Conservation (phyloP, 2,113 vertebrate genomes). For the Hippocampus guttulatus region DNA sequence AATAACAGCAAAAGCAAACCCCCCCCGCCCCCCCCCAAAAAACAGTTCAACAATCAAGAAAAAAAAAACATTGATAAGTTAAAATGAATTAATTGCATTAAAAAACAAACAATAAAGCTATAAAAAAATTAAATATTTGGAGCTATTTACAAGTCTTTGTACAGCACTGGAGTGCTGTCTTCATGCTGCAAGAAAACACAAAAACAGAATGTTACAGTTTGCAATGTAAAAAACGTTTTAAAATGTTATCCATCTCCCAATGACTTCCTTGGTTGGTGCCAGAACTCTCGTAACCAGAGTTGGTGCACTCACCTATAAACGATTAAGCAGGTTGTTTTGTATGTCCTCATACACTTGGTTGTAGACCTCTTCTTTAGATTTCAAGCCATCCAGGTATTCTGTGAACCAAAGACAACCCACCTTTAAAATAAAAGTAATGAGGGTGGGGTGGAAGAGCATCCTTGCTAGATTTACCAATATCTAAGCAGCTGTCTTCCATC, state of each 20-base stretch:
- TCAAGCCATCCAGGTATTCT: conserved; percentile 74
- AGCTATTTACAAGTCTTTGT: conserved; percentile 72
- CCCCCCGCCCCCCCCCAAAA: no score
- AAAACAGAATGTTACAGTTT: background rate
- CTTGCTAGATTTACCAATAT: conserved; percentile 57
- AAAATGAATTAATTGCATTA: conserved; percentile 39
- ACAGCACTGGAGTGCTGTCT: conserved; percentile 49
- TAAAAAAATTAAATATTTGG: conserved; percentile 16
- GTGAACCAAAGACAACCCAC: background rate
- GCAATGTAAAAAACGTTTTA: background rate
- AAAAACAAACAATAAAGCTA: conserved; percentile 28
- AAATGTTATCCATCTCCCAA: background rate
- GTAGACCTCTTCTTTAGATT: conserved; percentile 73
- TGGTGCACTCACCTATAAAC: conserved; percentile 71
- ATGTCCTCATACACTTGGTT: conserved; percentile 73
- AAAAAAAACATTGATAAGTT: conserved; percentile 60
- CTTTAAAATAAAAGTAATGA: background rate
- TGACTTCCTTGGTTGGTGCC: background rate
- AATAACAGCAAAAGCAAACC: conserved; percentile 8
- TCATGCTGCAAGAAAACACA: conserved; percentile 62
- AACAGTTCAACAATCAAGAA: conserved; percentile 13
- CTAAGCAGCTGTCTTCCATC: conserved; percentile 66
- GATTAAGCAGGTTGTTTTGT: conserved; percentile 76
- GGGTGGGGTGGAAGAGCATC: no score
- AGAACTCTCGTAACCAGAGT: background rate